Base-by-base conservation (phyloP, 1,140 invertebrate species). In the Drosophila kohkoa region DNA sequence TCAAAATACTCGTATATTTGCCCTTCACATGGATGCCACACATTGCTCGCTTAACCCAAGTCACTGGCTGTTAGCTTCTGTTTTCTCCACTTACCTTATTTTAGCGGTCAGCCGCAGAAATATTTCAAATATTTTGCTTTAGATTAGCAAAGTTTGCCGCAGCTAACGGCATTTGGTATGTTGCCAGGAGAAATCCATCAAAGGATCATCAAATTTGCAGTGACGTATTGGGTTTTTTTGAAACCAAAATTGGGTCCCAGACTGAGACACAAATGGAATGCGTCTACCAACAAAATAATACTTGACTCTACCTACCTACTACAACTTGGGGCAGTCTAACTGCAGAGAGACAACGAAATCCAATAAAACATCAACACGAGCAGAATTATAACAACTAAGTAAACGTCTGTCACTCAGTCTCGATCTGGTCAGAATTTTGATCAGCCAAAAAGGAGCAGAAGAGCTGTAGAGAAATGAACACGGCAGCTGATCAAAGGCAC, bases 311-410 rank as follows among this genome's bases (percentile, higher is more conserved):
- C 20, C 43, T 46, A 7, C 62, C 62, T 63, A 38, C 35, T 32
- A 32, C 32, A 51, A 49, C 55, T 10, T 35, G 45, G 54, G 35
- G 8, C 51, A 28, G 59, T 16, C 45, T 45, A 63, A 63, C 48
- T 54, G 32, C 38, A 8, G 16, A 51, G 13, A 54, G 63, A 41
- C 41, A 55, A 58, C 54, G 62, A 72, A 58, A 72, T 49, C 77
- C 83, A 88, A 87, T 87, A 87, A 87, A 88, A 87, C 85, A 87
- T 87, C 83, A 87, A 87, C 83, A 87, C 83, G 83, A 87, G 43
- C 64, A 87, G 83, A 88, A 87, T 87, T 82, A 87, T 88, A 87
- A 87, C 83, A 80, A 87, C 83, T 87, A 88, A 87, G 83, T 88
- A 88, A 88, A 80, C 81, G 83, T 87, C 80, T 88, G 83, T 87